Evolutionary conservation across 2,797 vertebrate species (phyloP).

Genomic region (Anas georgica): DNA sequence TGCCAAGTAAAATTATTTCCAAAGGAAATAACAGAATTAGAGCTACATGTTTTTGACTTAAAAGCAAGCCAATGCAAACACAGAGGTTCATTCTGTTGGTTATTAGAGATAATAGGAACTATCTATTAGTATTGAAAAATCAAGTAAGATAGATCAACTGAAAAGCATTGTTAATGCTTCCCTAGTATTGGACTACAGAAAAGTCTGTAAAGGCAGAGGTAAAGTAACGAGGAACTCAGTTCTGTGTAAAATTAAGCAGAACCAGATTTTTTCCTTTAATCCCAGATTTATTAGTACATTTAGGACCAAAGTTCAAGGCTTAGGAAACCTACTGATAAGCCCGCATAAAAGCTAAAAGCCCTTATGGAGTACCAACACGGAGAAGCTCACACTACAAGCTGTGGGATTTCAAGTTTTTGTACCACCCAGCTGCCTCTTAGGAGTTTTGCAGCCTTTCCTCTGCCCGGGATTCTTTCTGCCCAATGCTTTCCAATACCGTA

Average conservation of each 20-base stretch:
- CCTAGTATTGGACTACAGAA: background rate
- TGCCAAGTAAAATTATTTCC: background rate
- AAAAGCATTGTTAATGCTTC: background rate
- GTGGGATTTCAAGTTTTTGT: background rate
- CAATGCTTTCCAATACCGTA: background rate
- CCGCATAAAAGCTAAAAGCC: background rate
- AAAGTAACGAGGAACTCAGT: background rate
- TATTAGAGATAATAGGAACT: background rate
- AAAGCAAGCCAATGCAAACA: background rate
- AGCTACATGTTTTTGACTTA: background rate
- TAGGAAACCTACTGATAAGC: constrained; percentile 20
- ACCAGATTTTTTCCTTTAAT: constrained; percentile 8
- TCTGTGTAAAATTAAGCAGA: background rate
- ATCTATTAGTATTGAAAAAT: background rate
- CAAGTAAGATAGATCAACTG: background rate
- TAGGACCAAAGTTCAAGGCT: background rate
- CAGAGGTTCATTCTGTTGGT: background rate
- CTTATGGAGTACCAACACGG: fast-evolving
- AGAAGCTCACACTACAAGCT: background rate
- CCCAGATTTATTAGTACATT: background rate
- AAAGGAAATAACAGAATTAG: background rate
- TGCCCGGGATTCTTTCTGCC: background rate
- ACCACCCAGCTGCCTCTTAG: background rate
- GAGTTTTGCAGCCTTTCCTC: background rate
- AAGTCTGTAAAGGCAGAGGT: background rate